Evolutionary conservation across 2,888 invertebrate genomes (phyloP), one percentile per base, ranked within the genome.

Genomic region (Autographa pulchrina): DNA sequence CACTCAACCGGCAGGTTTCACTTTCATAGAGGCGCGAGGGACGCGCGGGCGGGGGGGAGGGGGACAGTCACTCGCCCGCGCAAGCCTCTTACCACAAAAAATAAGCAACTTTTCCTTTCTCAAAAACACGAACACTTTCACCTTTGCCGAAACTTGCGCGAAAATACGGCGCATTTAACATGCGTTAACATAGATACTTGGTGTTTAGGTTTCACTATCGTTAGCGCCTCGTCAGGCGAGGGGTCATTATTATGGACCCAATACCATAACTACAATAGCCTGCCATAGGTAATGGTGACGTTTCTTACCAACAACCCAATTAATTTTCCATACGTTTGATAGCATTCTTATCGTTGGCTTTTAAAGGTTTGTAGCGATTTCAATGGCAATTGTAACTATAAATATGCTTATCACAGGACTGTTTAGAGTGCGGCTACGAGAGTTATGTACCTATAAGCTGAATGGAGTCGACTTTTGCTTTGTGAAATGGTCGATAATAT

Each of bases 91-190:
- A 87, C 89, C 86, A 91, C 91, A 93, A 93, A 94, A 94, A 94
- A 93, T 92, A 90, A 92, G 91, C 92, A 92, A 94, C 95, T 94
- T 94, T 94, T 94, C 92, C 95, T 95, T 95, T 95, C 95, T 93
- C 92, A 94, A 95, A 93, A 94, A 91, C 88, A 90, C 89, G 90
- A 92, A 89, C 92, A 94, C 95, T 95, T 95, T 95, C 95, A 92
- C 95, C 93, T 88, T 85, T 86, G 90, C 92, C 92, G 90, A 93
- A 93, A 92, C 91, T 85, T 84, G 86, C 90, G 89, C 91, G 90
- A 92, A 90, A 91, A 89, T 88, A 86, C 80, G 77, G 69, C 82
- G 77, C 77, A 77, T 70, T 83, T 79, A 85, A 80, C 77, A 84
- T 83, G 84, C 85, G 85, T 86, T 86, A 85, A 74, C 86, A 86